Conservation (phyloP, 2,888 invertebrate species). For the Drosophila anceps region DNA sequence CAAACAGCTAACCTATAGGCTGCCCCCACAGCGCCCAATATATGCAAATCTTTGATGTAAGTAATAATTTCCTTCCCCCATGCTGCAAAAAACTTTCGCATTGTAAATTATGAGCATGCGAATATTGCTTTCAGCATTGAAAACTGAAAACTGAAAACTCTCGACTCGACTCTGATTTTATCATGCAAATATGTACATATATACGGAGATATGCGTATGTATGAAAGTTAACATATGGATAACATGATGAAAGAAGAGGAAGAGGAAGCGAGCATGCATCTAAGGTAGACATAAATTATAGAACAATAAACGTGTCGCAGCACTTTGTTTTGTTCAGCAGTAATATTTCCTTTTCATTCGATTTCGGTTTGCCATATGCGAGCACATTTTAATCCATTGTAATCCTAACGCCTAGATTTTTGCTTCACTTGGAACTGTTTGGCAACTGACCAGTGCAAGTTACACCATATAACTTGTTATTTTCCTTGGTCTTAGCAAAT, state of each 20-base stretch:
- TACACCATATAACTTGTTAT: too few species aligned
- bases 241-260: not conserved
- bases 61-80: slow-evolving; percentile 79
- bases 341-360: slow-evolving; percentile 10
- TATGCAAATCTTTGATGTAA: slow-evolving; percentile 81
- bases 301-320: slow-evolving; percentile 19
- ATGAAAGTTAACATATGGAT: slow-evolving; percentile 6
- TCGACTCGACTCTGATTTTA: slow-evolving; percentile 46
- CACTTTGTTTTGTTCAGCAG: not conserved
- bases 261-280: not conserved
- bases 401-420: not conserved
- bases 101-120: slow-evolving; percentile 77
- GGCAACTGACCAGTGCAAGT: too few species aligned
- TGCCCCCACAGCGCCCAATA: slow-evolving; percentile 55
- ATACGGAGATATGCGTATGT: not conserved
- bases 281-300: slow-evolving; percentile 27
- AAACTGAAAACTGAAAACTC: slow-evolving; percentile 43
- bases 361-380: not conserved
- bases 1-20: slow-evolving; percentile 4
- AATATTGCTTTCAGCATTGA: slow-evolving; percentile 71
- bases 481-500: too few species aligned
- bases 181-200: slow-evolving; percentile 31
- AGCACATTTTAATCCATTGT: slow-evolving; percentile 3
- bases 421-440: not conserved
- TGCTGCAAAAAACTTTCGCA: slow-evolving; percentile 56